A percentile compares a stretch with the other conserved stretches of the same genome.
Evolutionary conservation across 2,797 vertebrate genomes (phyloP).

Genomic region (Sciurus vulgaris): DNA sequence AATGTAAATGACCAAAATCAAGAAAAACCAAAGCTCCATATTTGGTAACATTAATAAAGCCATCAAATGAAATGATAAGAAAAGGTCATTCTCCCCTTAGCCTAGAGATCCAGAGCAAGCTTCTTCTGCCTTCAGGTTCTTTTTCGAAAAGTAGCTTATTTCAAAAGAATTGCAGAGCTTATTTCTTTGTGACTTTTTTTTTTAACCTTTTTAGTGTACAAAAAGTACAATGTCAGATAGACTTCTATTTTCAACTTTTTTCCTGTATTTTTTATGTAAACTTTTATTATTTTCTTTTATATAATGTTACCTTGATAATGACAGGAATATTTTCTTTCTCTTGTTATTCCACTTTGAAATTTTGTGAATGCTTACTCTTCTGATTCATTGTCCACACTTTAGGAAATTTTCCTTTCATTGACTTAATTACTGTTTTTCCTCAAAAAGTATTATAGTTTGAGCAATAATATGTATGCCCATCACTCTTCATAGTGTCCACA

Average conservation of each 20-base stretch:
- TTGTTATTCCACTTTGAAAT: not conserved
- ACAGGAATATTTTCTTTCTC: not conserved
- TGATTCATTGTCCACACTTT: fast-evolving
- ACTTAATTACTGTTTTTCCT: not conserved
- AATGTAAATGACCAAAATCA: not conserved
- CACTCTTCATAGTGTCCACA: not conserved
- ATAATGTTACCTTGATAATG: not conserved
- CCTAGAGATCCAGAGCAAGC: not conserved
- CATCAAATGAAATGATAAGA: not conserved
- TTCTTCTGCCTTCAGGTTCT: not conserved
- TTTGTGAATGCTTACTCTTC: not conserved
- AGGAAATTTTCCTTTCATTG: not conserved
- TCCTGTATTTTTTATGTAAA: not conserved
- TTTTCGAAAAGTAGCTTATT: not conserved
- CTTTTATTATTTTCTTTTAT: not conserved
- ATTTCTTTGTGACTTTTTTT: not conserved
- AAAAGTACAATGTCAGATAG: not conserved
- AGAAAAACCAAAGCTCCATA: not conserved
- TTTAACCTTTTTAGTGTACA: no score
- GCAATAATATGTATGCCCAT: not conserved
- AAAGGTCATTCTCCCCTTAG: not conserved
- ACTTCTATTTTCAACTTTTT: not conserved
- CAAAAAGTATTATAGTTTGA: not conserved
- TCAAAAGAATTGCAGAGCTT: not conserved
- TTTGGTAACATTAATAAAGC: not conserved